Evolutionary conservation across 2,888 invertebrate genomes (phyloP), one percentile per base, ranked within the genome.

Genomic region (Eristalis tenax): DNA sequence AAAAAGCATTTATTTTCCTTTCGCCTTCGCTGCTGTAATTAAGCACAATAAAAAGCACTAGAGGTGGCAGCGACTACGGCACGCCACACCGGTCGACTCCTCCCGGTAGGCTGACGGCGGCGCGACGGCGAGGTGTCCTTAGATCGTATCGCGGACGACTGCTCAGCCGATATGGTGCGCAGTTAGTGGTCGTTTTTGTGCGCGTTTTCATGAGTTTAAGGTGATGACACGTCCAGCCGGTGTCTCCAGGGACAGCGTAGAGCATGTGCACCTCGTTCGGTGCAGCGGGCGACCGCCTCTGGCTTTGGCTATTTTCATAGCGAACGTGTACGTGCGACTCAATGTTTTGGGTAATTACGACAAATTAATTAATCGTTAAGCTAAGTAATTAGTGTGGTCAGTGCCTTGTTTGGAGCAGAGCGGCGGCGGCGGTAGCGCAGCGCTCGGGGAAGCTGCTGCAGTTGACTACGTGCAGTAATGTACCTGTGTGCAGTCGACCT

Each of bases 321-420:
- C 18, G 28, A 43, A 56, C 32, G 64, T 61, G 32, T 40, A 76
- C 59, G 59, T 59, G 63, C 32, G 26, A 35, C 73, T 77, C 65
- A 69, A 74, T 65, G 78, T 86, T 86, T 78, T 40, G 69, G 82
- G 56, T 82, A 74, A 81, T 78, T 82, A 78, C 82, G 82, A 86
- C 85, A 82, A 86, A 86, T 86, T 86, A 86, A 86, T 86, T 86
- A 64, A 82, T 82, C 82, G 82, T 86, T 82, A 74, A 82, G 74
- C 69, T 65, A 22, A 82, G 77, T 82, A 86, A 86, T 86, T 86
- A 86, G 77, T 82, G 75, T 82, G 80, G 75, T 63, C 18, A 75
- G 40, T 65, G 40, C 82, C 81, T 78, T 74, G 69, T 78, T 73
- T 74, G 77, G 77, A 22, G 64, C 50, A n/a, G 43, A 2, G 50